Percentiles rank a stretch among this genome's conserved stretches.
phyloP scores from a whole-genome alignment of 2,797 vertebrate species.

The Nannoperca australis region DNA sequence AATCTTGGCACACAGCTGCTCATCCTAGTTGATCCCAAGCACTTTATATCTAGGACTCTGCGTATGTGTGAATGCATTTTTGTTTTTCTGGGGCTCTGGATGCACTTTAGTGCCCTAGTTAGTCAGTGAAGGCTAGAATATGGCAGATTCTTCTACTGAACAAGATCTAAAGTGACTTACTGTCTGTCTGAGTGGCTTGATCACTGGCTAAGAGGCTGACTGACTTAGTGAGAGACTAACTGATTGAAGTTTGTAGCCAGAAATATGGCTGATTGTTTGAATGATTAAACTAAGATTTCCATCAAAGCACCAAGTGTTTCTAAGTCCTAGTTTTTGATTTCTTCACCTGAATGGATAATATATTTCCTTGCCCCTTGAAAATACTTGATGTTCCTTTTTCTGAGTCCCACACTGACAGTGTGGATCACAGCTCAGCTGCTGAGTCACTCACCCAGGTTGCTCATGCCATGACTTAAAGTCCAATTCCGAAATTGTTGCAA shows the following conservation, averaged over 20 bases:
- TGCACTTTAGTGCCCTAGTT: slow-evolving; percentile 59
- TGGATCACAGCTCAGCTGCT: slow-evolving; percentile 73
- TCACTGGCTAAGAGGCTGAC: slow-evolving; percentile 13
- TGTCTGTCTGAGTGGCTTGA: slow-evolving; percentile 9
- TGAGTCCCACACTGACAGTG: slow-evolving; percentile 70
- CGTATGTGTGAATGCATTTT: slow-evolving; percentile 23
- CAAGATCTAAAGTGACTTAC: slow-evolving; percentile 23
- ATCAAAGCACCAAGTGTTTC: slow-evolving; percentile 6
- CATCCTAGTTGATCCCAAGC: slow-evolving; percentile 62
- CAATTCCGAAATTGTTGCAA: slow-evolving; percentile 40
- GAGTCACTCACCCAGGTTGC: slow-evolving; percentile 75
- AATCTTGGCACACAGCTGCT: slow-evolving; percentile 72
- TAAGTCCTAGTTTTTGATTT: slow-evolving; percentile 10
- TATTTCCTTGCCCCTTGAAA: slow-evolving; percentile 32
- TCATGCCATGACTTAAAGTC: slow-evolving; percentile 59
- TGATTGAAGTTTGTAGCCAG: not conserved
- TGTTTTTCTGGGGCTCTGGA: slow-evolving; percentile 38
- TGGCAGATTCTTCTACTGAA: slow-evolving; percentile 30
- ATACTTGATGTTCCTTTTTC: slow-evolving; percentile 55
- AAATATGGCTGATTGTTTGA: not conserved
- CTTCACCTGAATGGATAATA: slow-evolving; percentile 37
- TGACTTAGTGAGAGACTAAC: slow-evolving; percentile 3
- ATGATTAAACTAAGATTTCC: slow-evolving; percentile 19
- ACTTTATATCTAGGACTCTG: slow-evolving; percentile 51
- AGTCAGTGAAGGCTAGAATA: slow-evolving; percentile 43